These are phyloP conservation scores for Anarsia innoxiella DNA, from an alignment of 2,888 invertebrate species.

Conservation along the genomic window DNA sequence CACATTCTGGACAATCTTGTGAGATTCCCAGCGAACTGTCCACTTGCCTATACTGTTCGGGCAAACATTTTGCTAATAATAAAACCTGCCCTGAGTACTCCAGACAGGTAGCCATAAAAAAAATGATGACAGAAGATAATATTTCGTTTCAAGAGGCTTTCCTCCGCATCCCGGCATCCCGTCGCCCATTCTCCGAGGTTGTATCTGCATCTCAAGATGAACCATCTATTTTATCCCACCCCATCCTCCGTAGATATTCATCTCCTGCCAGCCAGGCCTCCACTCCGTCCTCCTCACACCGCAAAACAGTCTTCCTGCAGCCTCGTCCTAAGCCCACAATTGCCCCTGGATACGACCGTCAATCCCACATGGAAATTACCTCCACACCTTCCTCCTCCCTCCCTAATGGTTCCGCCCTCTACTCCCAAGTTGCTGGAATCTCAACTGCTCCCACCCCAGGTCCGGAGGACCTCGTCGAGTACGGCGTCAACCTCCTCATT, in stretches of 20 bases:
- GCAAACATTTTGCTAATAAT: conserved; percentile 15
- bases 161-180: background rate
- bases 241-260: conserved; percentile 6
- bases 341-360: background rate
- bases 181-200: background rate
- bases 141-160: conserved; percentile 18
- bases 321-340: background rate
- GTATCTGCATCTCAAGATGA: conserved; percentile 1
- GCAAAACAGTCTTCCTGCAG: conserved; percentile 1
- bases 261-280: background rate
- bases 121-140: conserved; percentile 16
- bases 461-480: background rate
- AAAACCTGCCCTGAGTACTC: conserved; percentile 16
- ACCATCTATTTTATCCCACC: background rate
- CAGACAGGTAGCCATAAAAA: conserved; percentile 19
- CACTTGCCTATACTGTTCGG: conserved; percentile 15
- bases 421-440: too few relatives aligned
- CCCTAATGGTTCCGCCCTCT: background rate
- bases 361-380: background rate
- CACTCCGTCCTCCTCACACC: background rate
- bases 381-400: background rate
- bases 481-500: background rate
- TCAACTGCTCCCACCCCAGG: background rate
- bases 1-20: conserved; percentile 16
- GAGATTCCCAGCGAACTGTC: background rate